A percentile compares a stretch with the other conserved stretches of the same genome.
Conservation (phyloP, 1,140 invertebrate genomes). For the Chironomus tepperi region DNA sequence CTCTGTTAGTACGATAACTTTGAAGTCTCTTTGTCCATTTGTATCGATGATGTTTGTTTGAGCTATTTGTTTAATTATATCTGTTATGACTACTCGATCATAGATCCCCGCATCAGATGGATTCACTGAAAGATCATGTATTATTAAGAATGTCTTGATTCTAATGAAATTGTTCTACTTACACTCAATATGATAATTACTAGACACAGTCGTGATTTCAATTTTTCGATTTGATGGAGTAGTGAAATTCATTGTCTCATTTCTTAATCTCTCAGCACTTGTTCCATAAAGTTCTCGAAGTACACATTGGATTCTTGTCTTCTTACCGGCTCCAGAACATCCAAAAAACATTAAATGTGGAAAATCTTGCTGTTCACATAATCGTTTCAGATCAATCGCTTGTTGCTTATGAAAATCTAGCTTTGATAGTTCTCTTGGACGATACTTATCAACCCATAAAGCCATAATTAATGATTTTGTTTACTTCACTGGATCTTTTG, state of each 20-base stretch:
- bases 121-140: constrained; percentile 63
- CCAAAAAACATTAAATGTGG: constrained; percentile 96
- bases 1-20: constrained; percentile 93
- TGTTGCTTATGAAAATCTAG: constrained; percentile 94
- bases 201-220: constrained; percentile 89
- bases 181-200: constrained; percentile 91
- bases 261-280: constrained; percentile 81
- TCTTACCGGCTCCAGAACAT: constrained; percentile 95
- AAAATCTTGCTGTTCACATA: constrained; percentile 91
- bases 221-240: constrained; percentile 97
- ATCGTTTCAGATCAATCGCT: constrained; percentile 74
- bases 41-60: constrained; percentile 90
- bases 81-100: constrained; percentile 94
- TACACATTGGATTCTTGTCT: constrained; percentile 90
- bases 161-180: background rate
- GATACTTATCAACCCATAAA: constrained; percentile 96
- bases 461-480: constrained; percentile 53
- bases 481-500: too few species aligned
- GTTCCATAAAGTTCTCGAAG: constrained; percentile 88
- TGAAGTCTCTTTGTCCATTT: constrained; percentile 81
- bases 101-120: constrained; percentile 97
- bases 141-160: background rate
- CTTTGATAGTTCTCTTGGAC: constrained; percentile 76
- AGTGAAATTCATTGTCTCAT: constrained; percentile 83
- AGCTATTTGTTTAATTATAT: constrained; percentile 94